These are phyloP conservation scores for Spilogale gracilis DNA, from an alignment of 2,113 vertebrate species.

Conservation along the genomic window DNA sequence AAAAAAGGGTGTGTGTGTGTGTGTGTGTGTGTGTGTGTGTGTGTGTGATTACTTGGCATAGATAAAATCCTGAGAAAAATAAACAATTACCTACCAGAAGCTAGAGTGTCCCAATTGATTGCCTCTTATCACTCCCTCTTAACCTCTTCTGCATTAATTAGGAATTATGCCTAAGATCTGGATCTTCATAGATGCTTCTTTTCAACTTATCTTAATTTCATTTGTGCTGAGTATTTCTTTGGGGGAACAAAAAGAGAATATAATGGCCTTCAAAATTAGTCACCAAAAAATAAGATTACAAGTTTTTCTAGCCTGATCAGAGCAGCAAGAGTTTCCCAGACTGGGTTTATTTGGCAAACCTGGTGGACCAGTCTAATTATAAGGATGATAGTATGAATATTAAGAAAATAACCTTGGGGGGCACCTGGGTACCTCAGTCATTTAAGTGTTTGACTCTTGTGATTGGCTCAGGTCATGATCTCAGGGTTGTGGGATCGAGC, in stretches of 20 bases:
- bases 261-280: neutral
- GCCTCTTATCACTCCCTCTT: neutral
- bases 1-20: neutral
- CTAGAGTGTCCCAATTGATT: no score
- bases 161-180: neutral
- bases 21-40: neutral
- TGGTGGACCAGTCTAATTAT: neutral
- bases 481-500: neutral
- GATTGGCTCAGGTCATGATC: neutral
- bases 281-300: neutral
- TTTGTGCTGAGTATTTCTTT: neutral
- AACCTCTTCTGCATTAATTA: neutral
- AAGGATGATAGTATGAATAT: neutral
- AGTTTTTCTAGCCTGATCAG: neutral
- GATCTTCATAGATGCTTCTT: neutral
- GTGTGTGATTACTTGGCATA: neutral
- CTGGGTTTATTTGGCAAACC: neutral
- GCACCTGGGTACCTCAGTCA: neutral
- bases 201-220: neutral
- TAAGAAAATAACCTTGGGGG: neutral
- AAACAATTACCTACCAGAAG: neutral
- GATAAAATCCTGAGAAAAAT: conserved; percentile 36
- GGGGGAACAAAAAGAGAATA: neutral
- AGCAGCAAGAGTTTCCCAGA: neutral
- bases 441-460: neutral